Conservation (phyloP, 2,888 invertebrate species). For the Ennomos erosarius region DNA sequence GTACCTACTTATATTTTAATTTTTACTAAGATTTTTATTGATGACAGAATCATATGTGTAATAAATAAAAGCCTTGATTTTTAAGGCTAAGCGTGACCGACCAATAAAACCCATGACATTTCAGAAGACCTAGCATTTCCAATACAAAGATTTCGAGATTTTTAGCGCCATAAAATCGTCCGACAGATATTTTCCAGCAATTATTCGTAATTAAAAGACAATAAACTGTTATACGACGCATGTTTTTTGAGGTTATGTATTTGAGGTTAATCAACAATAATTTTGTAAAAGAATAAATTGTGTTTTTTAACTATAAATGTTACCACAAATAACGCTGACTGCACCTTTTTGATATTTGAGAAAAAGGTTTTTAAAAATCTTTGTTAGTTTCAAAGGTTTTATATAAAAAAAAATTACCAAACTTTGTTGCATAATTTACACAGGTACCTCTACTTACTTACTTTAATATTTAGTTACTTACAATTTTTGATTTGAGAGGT, state of each 20-base stretch:
- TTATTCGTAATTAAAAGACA: slow-evolving; percentile 25
- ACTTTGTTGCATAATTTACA: not conserved
- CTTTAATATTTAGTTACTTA: not conserved
- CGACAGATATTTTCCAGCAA: slow-evolving; percentile 25
- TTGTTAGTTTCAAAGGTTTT: not conserved
- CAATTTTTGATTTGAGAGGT: no score
- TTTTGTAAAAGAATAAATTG: slow-evolving; percentile 2
- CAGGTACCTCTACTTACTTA: no score
- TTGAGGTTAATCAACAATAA: slow-evolving; percentile 22
- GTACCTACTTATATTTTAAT: no score
- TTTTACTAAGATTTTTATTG: slow-evolving; percentile 10
- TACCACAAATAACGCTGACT: no score
- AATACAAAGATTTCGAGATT: slow-evolving; percentile 17
- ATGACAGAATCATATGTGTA: slow-evolving; percentile 2
- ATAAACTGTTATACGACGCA: slow-evolving; percentile 25
- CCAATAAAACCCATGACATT: slow-evolving; percentile 29
- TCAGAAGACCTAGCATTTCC: slow-evolving; percentile 19
- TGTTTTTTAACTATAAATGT: no score
- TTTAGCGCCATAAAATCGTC: slow-evolving; percentile 14
- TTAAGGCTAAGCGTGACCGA: slow-evolving; percentile 19
- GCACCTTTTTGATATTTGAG: no score
- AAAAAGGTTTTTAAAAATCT: no score
- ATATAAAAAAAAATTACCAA: not conserved
- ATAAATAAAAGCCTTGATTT: slow-evolving; percentile 26
- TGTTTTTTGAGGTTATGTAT: not conserved